Evolutionary conservation across 2,113 vertebrate species (phyloP), one percentile per base, ranked within the genome.

Genomic region (Dinomys branickii): DNA sequence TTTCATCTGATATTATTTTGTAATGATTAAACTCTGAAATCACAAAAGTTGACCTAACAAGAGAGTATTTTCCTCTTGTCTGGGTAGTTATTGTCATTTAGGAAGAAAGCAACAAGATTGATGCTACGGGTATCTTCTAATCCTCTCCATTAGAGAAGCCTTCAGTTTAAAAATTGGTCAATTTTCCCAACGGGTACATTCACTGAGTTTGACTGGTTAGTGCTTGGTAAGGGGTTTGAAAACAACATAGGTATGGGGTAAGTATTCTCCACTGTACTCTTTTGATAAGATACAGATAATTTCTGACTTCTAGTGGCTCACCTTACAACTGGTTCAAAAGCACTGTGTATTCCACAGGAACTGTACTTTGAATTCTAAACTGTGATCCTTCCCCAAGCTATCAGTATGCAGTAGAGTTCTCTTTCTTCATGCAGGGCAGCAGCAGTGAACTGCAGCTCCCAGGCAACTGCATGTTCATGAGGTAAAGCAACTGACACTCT

Each of bases 11-110:
- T 41, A 56, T 20, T 78, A 89, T 91, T 97, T 95, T 77, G 13
- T 73, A 85, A 85, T 28, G 54, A 26, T 92, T 84, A 95, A 52
- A 35, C 89, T 90, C 54, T 50, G 13, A 95, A 78, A 17, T 67
- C 50, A 69, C 61, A 86, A 80, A 47, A 75, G 30, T 91, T 85
- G 26, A 94, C 73, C 75, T 82, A 88, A 61, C 14, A 44, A 35
- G 77, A 35, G 77, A 91, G 54, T 52, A n/a, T 87, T 94, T n/a
- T 30, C 56, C 50, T 92, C 89, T 90, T 52, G 20, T 54, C 5
- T 94, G 9, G 35, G 30, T 80, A 85, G n/a, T 65, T 90, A 71
- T 26, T 59, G 52, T 71, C 41, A 30, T 65, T 83, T 75, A 91
- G 82, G 75, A 94, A 73, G n/a, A 85, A 96, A 83, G 85, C 52